These are phyloP conservation scores for Scomber scombrus DNA, from an alignment of 2,113 vertebrate species.

Conservation along the genomic window DNA sequence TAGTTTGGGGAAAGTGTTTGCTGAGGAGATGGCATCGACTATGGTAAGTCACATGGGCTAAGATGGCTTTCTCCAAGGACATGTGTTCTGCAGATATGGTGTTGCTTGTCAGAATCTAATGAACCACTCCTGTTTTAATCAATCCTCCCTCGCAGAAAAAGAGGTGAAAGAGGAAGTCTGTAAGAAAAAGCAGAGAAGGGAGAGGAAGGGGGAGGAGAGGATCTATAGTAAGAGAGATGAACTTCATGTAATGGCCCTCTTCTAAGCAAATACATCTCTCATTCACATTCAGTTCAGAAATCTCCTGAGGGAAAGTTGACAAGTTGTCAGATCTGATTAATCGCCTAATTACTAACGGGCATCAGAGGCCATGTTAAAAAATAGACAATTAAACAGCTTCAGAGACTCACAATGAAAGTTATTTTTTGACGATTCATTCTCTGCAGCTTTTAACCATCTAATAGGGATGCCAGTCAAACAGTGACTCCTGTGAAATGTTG, in stretches of 20 bases:
- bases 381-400: conserved; percentile 52
- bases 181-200: conserved; percentile 8
- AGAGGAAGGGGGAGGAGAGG: background rate
- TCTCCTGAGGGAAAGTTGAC: conserved; percentile 66
- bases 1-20: conserved; percentile 67
- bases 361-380: conserved; percentile 53
- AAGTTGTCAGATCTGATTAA: conserved; percentile 72
- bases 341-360: conserved; percentile 71
- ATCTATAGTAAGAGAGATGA: conserved; percentile 34
- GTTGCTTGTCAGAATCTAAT: conserved; percentile 79
- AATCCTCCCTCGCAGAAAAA: conserved; percentile 47
- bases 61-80: conserved; percentile 67
- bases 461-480: conserved; percentile 47
- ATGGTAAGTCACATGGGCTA: conserved; percentile 43
- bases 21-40: conserved; percentile 56
- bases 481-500: conserved; percentile 27
- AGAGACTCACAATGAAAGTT: conserved; percentile 35
- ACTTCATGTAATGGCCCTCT: conserved; percentile 22
- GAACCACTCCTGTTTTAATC: conserved; percentile 78
- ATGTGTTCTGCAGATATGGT: conserved; percentile 66
- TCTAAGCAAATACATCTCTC: conserved; percentile 49
- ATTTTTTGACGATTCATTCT: conserved; percentile 45
- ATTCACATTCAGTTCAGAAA: conserved; percentile 68
- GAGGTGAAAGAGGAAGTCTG: conserved; percentile 40
- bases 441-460: conserved; percentile 47